These are phyloP conservation scores for Sciurus niger DNA, from an alignment of 2,113 vertebrate species.

Conservation along the genomic window DNA sequence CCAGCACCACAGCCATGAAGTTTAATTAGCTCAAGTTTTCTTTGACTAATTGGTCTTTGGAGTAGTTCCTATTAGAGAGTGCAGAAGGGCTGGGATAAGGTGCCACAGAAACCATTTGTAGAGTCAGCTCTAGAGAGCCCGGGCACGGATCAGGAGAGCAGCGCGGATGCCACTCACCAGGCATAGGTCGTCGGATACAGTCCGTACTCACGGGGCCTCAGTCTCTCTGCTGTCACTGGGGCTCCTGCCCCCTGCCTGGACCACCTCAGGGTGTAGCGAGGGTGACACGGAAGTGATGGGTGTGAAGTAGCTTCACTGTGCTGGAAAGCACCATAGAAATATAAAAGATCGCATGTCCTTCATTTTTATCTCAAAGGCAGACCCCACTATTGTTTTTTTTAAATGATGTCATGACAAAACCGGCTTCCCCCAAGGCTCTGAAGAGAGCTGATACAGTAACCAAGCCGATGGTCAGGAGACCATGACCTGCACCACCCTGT, in stretches of 20 bases:
- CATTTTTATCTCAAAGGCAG: neutral
- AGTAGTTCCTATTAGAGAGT: neutral
- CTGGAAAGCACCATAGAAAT: neutral
- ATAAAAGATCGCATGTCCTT: neutral
- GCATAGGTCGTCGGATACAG: neutral
- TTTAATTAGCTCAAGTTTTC: neutral
- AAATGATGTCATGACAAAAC: constrained; percentile 39
- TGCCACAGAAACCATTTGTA: neutral
- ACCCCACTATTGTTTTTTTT: neutral
- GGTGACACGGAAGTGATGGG: neutral
- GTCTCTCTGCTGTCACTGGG: neutral
- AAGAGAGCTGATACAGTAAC: neutral
- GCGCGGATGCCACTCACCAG: neutral
- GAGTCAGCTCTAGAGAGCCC: neutral
- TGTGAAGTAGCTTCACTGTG: neutral
- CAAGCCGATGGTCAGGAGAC: neutral
- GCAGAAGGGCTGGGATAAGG: neutral
- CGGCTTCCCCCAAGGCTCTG: neutral
- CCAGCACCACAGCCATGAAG: neutral
- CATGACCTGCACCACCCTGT: neutral
- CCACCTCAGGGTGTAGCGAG: neutral
- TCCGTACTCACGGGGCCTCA: neutral
- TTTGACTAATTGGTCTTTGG: neutral
- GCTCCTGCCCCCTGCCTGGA: neutral
- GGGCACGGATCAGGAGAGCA: neutral